Evolutionary conservation across 1,140 invertebrate species (phyloP).

Genomic region (Drosophila kurseongensis): DNA sequence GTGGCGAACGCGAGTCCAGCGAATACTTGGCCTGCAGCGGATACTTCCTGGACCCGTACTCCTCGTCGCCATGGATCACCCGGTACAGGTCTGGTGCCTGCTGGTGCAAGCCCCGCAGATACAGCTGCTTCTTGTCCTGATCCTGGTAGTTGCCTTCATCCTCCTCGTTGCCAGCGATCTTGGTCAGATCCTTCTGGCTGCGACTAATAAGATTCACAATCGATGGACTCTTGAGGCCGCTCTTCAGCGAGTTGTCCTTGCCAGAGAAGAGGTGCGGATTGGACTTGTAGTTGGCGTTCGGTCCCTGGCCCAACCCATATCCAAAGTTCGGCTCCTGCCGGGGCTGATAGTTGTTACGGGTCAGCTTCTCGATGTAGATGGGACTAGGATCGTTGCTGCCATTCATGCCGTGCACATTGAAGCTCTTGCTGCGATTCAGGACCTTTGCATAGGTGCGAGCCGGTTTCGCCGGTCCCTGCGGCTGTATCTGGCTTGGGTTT

Average conservation of each 20-base stretch:
- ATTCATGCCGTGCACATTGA: constrained; percentile 90
- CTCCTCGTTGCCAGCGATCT: constrained; percentile 64
- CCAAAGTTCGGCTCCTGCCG: constrained; percentile 6
- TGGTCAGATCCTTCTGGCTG: constrained; percentile 90
- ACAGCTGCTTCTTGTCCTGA: constrained; percentile 88
- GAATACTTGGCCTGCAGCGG: constrained; percentile 72
- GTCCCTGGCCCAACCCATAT: constrained; percentile 35
- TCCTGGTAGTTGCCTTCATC: constrained; percentile 28
- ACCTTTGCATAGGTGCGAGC: constrained; percentile 90
- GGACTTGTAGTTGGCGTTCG: constrained; percentile 87
- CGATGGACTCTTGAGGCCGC: constrained; percentile 92
- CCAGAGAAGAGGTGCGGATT: constrained; percentile 90
- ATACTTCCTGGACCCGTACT: constrained; percentile 58
- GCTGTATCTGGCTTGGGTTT: not conserved
- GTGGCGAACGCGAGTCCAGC: constrained; percentile 71
- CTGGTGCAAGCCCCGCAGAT: constrained; percentile 89
- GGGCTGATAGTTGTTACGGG: constrained; percentile 68
- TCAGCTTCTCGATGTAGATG: constrained; percentile 84
- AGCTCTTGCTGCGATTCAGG: constrained; percentile 92
- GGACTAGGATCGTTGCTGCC: constrained; percentile 84
- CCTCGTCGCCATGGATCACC: constrained; percentile 86
- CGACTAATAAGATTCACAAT: constrained; percentile 93
- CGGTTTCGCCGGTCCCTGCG: constrained; percentile 88
- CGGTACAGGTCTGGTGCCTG: constrained; percentile 91
- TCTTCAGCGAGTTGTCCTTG: constrained; percentile 85